Conservation (phyloP, 2,888 invertebrate species). For the Hofmannophila pseudospretella region DNA sequence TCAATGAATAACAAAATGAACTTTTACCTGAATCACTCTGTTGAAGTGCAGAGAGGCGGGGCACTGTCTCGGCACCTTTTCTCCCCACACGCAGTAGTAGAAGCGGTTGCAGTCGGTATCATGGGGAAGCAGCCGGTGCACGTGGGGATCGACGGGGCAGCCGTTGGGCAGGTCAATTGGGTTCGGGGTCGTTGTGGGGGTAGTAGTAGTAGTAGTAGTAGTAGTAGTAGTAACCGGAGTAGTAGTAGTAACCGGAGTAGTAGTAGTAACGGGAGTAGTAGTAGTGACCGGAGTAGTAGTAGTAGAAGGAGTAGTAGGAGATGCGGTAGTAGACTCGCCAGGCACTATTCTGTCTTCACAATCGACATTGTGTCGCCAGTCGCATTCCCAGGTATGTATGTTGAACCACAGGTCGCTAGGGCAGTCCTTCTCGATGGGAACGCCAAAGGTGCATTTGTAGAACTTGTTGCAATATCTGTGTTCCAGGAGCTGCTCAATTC, state of each 20-base stretch:
- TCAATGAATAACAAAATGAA: too few species aligned
- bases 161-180: slow-evolving; percentile 41
- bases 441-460: slow-evolving; percentile 81
- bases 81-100: slow-evolving; percentile 59
- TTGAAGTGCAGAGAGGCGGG: slow-evolving; percentile 44
- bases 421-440: slow-evolving; percentile 77
- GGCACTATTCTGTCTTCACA: slow-evolving; percentile 64
- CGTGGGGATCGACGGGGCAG: slow-evolving; percentile 46
- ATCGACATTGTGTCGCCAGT: slow-evolving; percentile 79
- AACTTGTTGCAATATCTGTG: slow-evolving; percentile 79
- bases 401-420: slow-evolving; percentile 77
- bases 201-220: slow-evolving; percentile 12
- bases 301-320: too few species aligned
- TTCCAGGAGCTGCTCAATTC: slow-evolving; percentile 14
- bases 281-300: too few species aligned
- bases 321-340: too few species aligned
- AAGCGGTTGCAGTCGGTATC: slow-evolving; percentile 41
- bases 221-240: slow-evolving; percentile 7
- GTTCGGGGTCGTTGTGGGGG: slow-evolving; percentile 48
- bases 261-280: too few species aligned
- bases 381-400: slow-evolving; percentile 72
- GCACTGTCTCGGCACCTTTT: slow-evolving; percentile 35
- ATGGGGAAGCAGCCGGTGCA: slow-evolving; percentile 55
- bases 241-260: too few species aligned
- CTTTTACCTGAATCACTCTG: slow-evolving; percentile 39